Evolutionary conservation across 2,888 invertebrate species (phyloP).

Genomic region (Athetis lepigone): DNA sequence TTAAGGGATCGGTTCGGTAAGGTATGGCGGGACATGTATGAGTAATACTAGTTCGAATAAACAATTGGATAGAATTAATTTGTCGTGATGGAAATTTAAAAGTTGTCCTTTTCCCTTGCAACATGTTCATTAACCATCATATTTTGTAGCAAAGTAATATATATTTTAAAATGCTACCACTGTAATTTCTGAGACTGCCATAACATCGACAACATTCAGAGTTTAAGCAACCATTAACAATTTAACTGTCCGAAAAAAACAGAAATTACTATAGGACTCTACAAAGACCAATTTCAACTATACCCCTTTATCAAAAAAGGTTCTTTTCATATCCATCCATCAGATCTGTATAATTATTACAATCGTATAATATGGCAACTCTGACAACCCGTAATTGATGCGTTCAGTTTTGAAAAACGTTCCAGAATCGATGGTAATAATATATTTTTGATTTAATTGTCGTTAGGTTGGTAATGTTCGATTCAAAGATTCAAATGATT

Average conservation of each 20-base stretch:
- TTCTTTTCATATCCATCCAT: conserved; percentile 60
- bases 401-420: conserved; percentile 59
- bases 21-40: conserved; percentile 3
- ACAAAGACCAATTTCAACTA: conserved; percentile 46
- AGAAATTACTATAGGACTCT: conserved; percentile 25
- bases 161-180: conserved; percentile 6
- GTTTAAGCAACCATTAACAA: conserved; percentile 34
- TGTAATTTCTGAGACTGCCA: conserved; percentile 29
- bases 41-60: conserved; percentile 10
- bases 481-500: conserved; percentile 43
- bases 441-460: conserved; percentile 56
- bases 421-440: conserved; percentile 51
- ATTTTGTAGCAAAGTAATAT: conserved; percentile 5
- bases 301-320: conserved; percentile 61
- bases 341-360: conserved; percentile 63
- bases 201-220: conserved; percentile 12
- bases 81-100: not conserved
- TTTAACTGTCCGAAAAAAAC: conserved; percentile 32
- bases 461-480: conserved; percentile 48
- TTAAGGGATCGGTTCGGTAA: conserved; percentile 16
- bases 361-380: conserved; percentile 62
- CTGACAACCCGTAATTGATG: conserved; percentile 62
- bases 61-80: not conserved
- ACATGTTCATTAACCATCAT: not conserved
- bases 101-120: not conserved